A percentile compares a stretch with the other conserved stretches of the same genome.
These are phyloP conservation scores for Odontomachus brunneus DNA, from an alignment of 1,140 invertebrate species.

Conservation along the genomic window DNA sequence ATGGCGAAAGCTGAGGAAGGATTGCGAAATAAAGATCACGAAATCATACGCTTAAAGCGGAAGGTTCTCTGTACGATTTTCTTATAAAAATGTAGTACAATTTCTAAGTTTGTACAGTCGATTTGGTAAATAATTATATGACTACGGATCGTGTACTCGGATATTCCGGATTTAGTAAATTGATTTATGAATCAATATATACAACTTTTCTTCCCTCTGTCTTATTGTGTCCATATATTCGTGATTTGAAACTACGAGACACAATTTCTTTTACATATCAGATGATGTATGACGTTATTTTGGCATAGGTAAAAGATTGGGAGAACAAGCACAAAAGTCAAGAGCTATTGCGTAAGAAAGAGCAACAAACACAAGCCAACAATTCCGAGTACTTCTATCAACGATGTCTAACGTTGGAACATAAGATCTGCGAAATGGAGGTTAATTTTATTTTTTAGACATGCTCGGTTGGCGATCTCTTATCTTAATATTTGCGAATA, in stretches of 20 bases:
- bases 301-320: constrained; percentile 74
- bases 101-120: not conserved
- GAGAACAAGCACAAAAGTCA: constrained; percentile 73
- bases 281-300: constrained; percentile 18
- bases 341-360: constrained; percentile 71
- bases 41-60: constrained; percentile 77
- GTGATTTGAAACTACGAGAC: not conserved
- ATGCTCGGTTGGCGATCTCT: not conserved
- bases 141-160: not conserved
- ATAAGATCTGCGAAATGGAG: constrained; percentile 81
- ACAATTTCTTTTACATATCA: not conserved
- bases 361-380: constrained; percentile 68
- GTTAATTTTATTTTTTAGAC: constrained; percentile 65
- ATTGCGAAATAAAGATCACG: constrained; percentile 76
- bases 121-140: not conserved
- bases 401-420: constrained; percentile 76
- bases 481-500: not conserved
- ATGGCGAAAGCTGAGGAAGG: constrained; percentile 76
- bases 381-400: constrained; percentile 78
- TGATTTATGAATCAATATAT: constrained; percentile 18
- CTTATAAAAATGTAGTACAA: constrained; percentile 11
- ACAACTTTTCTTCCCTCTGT: not conserved
- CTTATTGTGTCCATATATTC: too few relatives aligned
- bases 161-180: not conserved
- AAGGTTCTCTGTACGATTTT: constrained; percentile 72